Evolutionary conservation across 1,140 invertebrate genomes (phyloP), one percentile per base, ranked within the genome.

Genomic region (Hermatobates lingyangjiaoensis): DNA sequence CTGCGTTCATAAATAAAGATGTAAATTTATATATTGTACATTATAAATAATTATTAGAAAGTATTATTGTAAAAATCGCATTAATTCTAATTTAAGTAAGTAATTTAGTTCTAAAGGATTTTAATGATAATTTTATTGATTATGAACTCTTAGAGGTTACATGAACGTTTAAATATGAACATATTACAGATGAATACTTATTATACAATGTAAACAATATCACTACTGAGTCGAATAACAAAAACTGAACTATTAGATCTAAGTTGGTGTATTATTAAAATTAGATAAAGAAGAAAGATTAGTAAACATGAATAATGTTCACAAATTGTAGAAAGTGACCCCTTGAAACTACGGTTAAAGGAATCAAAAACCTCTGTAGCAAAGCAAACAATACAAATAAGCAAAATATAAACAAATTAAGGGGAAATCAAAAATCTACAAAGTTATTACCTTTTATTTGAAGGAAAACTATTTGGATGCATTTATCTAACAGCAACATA

Each of bases 31-130:
- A 27, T 48, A 18, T 20, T 24, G 25, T 15, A n/a, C 3, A 4
- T 28, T 48, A 27, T 30, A 48, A 24, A 3, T 28, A 28, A 24
- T 28, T 48, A 18, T 24, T 48, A 28, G 20, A 28, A 48, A 48
- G 5, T 48, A 48, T 28, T 48, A 48, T 28, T 48, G 46, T 48
- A 48, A 4, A 24, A 48, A 48, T 15, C 2, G n/a, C 21, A 48
- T 15, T 4, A 28, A 24, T n/a, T 28, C 30, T 3, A 20, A 7
- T 18, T 34, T 48, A 28, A 34, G 38, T 48, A 30, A 3, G 21
- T 21, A 10, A 34, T 34, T 2, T 30, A 21, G 21, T 48, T 10
- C 21, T 42, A 10, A 42, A 20, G 18, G 39, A 42, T 20, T 18
- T 18, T 42, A 42, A 42, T 10, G 39, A 42, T 18, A 42, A 42